phyloP scores from a whole-genome alignment of 2,797 vertebrate species.

The Muraenolepis orangiensis region DNA sequence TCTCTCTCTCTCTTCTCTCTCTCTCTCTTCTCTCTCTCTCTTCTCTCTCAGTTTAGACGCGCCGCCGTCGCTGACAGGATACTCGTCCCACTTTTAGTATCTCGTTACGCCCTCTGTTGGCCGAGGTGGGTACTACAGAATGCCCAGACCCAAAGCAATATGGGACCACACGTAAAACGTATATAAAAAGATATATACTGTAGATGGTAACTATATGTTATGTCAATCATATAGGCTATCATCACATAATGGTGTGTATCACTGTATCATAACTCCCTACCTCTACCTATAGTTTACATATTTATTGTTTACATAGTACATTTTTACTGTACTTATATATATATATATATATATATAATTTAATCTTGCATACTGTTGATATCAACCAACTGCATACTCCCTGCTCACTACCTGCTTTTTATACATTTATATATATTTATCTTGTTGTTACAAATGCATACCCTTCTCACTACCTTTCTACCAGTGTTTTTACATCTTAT shows the following conservation, averaged over 20 bases:
- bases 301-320: neutral
- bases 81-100: constrained; percentile 38
- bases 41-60: constrained; percentile 40
- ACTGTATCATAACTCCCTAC: too few relatives aligned
- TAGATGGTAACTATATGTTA: neutral
- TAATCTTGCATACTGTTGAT: too few relatives aligned
- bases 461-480: too few relatives aligned
- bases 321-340: neutral
- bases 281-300: too few relatives aligned
- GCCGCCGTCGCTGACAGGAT: constrained; percentile 39
- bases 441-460: too few relatives aligned
- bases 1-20: constrained; percentile 59
- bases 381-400: too few relatives aligned
- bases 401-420: too few relatives aligned
- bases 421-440: too few relatives aligned
- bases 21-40: constrained; percentile 71
- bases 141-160: neutral
- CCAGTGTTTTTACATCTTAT: too few relatives aligned
- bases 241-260: neutral
- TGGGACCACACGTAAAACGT: neutral
- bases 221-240: neutral
- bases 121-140: constrained; percentile 28
- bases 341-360: too few relatives aligned
- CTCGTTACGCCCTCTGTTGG: constrained; percentile 60
- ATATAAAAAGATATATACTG: neutral